These are phyloP conservation scores for Thecophora atra DNA, from an alignment of 2,888 invertebrate genomes.

Conservation along the genomic window DNA sequence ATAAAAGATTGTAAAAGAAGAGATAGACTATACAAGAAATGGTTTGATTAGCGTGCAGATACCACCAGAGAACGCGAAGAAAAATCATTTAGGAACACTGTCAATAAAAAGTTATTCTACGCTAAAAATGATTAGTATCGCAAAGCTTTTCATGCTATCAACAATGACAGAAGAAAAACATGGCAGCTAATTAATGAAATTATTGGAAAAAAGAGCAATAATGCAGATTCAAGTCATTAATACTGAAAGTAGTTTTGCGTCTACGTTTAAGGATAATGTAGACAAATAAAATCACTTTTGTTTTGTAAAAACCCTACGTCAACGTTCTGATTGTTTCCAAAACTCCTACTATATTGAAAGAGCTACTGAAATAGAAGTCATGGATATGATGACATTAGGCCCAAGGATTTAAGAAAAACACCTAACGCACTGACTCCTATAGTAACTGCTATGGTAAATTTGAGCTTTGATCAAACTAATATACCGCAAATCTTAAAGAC, in stretches of 20 bases:
- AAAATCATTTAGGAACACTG: no score
- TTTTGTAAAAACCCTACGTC: conserved; percentile 8
- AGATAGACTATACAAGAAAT: no score
- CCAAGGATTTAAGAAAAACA: conserved; percentile 29
- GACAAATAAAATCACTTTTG: conserved; percentile 25
- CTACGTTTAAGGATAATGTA: conserved; percentile 15
- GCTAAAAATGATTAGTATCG: no score
- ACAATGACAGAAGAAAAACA: no score
- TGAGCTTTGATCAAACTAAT: conserved; percentile 4
- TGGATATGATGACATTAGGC: conserved; percentile 25
- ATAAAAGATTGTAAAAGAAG: no score
- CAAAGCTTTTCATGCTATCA: no score
- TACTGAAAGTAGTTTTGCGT: conserved; percentile 13
- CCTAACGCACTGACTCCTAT: conserved; percentile 8
- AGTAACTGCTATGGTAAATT: neutral
- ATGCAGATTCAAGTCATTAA: neutral
- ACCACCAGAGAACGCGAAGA: no score
- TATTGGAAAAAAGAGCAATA: neutral
- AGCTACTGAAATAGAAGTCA: conserved; percentile 28
- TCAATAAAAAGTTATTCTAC: no score
- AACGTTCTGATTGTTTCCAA: neutral
- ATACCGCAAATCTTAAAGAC: conserved; percentile 15
- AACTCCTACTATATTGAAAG: conserved; percentile 16
- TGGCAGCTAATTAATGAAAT: conserved; percentile 12
- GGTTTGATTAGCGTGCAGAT: no score